Evolutionary conservation across 2,797 vertebrate genomes (phyloP), one percentile per base, ranked within the genome.

Genomic region (Enteromius afrohamiltoni): DNA sequence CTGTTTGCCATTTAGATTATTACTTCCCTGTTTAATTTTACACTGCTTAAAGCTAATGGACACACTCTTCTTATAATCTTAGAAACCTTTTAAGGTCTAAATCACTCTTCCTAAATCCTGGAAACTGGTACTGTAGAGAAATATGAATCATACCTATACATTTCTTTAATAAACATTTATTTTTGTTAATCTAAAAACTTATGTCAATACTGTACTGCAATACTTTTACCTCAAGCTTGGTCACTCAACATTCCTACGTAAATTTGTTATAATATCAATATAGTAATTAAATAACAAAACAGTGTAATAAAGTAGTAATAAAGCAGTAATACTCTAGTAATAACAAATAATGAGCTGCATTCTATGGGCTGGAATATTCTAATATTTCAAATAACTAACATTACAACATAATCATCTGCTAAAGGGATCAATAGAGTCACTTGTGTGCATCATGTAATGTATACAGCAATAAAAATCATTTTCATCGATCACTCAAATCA

Each of bases 401-500:
- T 37, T 42, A 58, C 53, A 76, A 19, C 47, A 34, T 62, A 77
- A 64, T 29, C n/a, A 67, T 77, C 51, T n/a, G 34, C 71, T 60
- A 19, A 58, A 65, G 23, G 37, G 83, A 73, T 76, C 70, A 67
- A 81, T 80, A 68, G 49, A 75, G 29, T 17, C 53, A 60, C 62
- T 70, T 80, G 53, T 73, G 55, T 64, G 37, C 34, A 51, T 70
- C 34, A 3, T 80, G 58, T 26, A 67, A 31, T 69, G 65, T 77
- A 47, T 70, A 58, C 64, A 60, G 42, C 62, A 68, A 65, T 69
- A 51, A 26, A 77, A 69, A 79, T 69, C 7, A 42, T 53, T 79
- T 69, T 26, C 26, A 79, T 79, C 13, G 77, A 80, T 73, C 73
- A 45, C 55, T 53, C 47, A 16, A 76, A 83, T 76, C 73, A 40